Evolutionary conservation across 2,113 vertebrate species (phyloP).

Genomic region (Cololabis saira): DNA sequence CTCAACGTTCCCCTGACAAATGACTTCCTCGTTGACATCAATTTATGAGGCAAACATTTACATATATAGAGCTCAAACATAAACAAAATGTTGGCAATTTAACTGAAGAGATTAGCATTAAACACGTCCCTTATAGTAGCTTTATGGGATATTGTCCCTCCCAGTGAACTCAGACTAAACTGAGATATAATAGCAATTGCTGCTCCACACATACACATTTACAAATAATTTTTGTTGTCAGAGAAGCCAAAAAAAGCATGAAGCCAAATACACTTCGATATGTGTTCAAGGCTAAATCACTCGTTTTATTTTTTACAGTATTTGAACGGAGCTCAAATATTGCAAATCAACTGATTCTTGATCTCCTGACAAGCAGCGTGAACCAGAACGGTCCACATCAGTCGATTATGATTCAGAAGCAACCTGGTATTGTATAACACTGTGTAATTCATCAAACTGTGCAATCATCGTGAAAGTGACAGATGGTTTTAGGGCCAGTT

Average conservation of each 20-base stretch:
- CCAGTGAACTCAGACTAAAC: background rate
- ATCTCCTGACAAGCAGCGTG: background rate
- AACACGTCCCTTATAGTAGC: constrained; percentile 7
- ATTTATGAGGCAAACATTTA: constrained; percentile 18
- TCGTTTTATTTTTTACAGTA: background rate
- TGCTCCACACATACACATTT: background rate
- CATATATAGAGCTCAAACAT: constrained; percentile 23
- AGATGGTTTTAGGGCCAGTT: constrained; percentile 2
- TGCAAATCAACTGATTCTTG: background rate
- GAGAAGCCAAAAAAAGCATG: background rate
- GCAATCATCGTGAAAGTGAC: background rate
- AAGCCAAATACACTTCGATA: background rate
- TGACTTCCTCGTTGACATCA: constrained; percentile 36
- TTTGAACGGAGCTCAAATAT: too few species aligned
- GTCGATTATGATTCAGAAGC: background rate
- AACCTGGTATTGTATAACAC: background rate
- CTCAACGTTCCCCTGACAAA: constrained; percentile 48
- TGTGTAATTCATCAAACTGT: background rate
- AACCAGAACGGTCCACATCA: background rate
- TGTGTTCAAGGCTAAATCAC: background rate
- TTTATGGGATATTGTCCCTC: background rate
- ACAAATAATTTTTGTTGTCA: constrained; percentile 6
- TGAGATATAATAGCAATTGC: constrained; percentile 1
- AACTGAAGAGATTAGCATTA: constrained; percentile 24
- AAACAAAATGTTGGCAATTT: constrained; percentile 30